These are phyloP conservation scores for Megamerina dolium DNA, from an alignment of 2,888 invertebrate genomes.

Conservation along the genomic window DNA sequence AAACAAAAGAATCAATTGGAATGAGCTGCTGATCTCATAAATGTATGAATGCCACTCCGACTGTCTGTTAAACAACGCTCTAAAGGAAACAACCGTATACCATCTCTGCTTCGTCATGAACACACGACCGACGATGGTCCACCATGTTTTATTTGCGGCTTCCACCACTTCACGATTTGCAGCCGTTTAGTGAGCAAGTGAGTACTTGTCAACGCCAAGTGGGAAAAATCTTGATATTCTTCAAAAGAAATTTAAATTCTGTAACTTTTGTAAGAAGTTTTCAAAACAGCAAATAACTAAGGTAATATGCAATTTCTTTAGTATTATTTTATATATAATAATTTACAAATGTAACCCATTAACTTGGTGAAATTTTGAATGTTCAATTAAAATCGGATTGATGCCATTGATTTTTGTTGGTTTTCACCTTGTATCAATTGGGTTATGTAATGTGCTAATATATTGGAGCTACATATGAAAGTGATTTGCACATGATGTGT, in stretches of 20 bases:
- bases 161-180: constrained; percentile 44
- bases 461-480: not conserved
- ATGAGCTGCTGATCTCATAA: too few species aligned
- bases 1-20: too few species aligned
- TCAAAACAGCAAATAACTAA: constrained; percentile 31
- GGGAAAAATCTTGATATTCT: constrained; percentile 37
- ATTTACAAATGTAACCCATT: not conserved
- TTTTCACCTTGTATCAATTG: not conserved
- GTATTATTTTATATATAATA: not conserved
- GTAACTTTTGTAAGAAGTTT: constrained; percentile 46
- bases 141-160: constrained; percentile 22
- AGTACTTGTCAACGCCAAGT: constrained; percentile 38
- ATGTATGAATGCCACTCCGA: too few species aligned
- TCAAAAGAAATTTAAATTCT: constrained; percentile 47
- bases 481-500: not conserved
- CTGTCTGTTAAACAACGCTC: too few species aligned
- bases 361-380: not conserved
- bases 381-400: constrained; percentile 15
- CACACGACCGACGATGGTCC: too few species aligned
- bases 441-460: constrained; percentile 5
- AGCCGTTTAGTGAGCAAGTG: constrained; percentile 49
- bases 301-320: constrained; percentile 32
- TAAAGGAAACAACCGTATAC: too few species aligned
- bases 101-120: too few species aligned
- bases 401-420: constrained; percentile 16